Base-by-base conservation (phyloP, 2,797 vertebrate species). In the Anguilla megastoma region DNA sequence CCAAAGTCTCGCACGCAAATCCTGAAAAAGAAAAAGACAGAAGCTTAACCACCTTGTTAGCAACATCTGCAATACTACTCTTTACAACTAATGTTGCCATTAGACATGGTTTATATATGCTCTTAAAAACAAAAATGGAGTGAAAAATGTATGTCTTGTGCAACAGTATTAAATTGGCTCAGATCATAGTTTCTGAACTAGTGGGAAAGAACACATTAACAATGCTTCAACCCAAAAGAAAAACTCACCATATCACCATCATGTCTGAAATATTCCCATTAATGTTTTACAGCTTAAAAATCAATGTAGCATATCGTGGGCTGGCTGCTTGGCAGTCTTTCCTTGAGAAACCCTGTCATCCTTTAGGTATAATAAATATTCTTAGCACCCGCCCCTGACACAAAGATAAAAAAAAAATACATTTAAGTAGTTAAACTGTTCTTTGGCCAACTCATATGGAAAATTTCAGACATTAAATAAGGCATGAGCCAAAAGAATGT, bases 131-230 rank as follows among this genome's bases (percentile, higher is more conserved):
- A 54, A 27, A 45, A 30, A 71, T 27, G 85, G 18, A 66, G 2
- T 48, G 86, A 90, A 89, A 91, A 91, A 88, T 85, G 86, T 90
- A 87, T 90, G 74, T 88, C 50, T 91, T 90, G 90, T 91, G 87
- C 80, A 60, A 30, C 41, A 89, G 89, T 89, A 87, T 86, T 74
- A 89, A 88, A 90, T 89, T 91, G 88, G 89, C 88, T 89, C 80
- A 87, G 86, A 90, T 58, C 85, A 80, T 21, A 30, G 21, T 91
- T 90, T 88, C 85, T 89, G 86, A 88, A 89, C 89, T 89, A 90
- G 84, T 90, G 86, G 86, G 88, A 56, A 89, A 86, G 84, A 12
- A 60, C 85, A 7, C 79, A 82, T 82, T 48, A 82, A n/a, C 79
- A 82, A 50, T 50, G 21, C 5, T 50, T 82, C 45, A 82, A 50